Base-by-base conservation (phyloP, 2,797 vertebrate genomes). In the Enteromius paludinosus region DNA sequence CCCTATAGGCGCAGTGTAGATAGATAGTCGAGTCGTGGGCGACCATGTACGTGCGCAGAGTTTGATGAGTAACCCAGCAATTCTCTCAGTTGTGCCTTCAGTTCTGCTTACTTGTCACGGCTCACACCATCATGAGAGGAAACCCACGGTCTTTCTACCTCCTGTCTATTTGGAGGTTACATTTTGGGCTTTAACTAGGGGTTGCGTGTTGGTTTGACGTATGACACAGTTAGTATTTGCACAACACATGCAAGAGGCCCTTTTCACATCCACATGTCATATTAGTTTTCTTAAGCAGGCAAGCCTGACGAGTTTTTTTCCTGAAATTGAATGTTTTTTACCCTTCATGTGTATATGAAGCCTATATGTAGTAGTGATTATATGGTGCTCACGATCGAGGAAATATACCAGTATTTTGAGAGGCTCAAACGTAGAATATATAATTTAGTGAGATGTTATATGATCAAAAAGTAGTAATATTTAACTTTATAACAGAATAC, bases 31-130 rank as follows among this genome's bases (percentile, higher is more conserved):
- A 76, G 81, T 83, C 72, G 86, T 87, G 84, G 84, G 82, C 75
- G 87, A 83, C 76, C 79, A 78, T 78, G 87, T 86, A 87, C 84
- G 87, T 87, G 87, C 82, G 62, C 84, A 65, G 86, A 69, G 81
- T 74, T 59, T 83, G 79, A 82, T 82, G 84, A 81, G 81, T 62
- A 84, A 75, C 74, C 69, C 33, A 30, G 56, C 66, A 30, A 47
- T 59, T 45, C 62, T 64, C 68, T 73, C 61, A 68, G 85, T 69
- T 81, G 72, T 81, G 79, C 79, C 43, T 59, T 82, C 33, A 68
- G 45, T 66, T 85, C 70, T 83, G 76, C 77, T 79, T 76, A 75
- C 84, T 83, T 70, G 75, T 82, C 80, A 79, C 83, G 83, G 69
- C 62, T 74, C 69, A 52, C 59, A 72, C 47, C 45, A 59, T 56